Conservation (phyloP, 92 coral and sea anemone species). For the Porites evermanni region DNA sequence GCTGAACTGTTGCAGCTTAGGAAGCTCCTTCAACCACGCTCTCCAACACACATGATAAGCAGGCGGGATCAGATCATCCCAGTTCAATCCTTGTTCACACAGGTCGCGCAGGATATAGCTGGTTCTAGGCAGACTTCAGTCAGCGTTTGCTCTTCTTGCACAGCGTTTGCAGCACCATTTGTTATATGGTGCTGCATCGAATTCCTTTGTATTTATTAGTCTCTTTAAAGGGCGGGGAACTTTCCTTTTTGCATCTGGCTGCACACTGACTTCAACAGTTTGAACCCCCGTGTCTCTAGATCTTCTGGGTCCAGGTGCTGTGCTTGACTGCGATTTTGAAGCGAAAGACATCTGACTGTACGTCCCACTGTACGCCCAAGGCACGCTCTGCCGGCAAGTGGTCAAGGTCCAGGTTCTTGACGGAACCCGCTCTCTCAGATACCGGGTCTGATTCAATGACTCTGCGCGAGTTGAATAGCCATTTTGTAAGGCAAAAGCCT, state of each 20-base stretch:
- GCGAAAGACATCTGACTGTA: neutral
- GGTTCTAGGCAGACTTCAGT: neutral
- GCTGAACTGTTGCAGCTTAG: slow-evolving; percentile 29
- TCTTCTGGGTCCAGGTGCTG: neutral
- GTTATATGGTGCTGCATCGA: neutral
- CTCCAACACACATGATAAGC: slow-evolving; percentile 34
- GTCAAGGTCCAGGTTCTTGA: slow-evolving; percentile 7
- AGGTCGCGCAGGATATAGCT: neutral
- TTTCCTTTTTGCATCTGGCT: no score
- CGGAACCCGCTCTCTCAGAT: slow-evolving; percentile 24
- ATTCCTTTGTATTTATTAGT: no score
- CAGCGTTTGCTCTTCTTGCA: neutral
- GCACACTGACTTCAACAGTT: no score
- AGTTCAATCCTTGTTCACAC: slow-evolving; percentile 1
- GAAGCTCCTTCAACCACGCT: slow-evolving; percentile 40
- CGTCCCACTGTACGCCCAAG: slow-evolving; percentile 24
- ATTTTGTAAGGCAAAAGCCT: slow-evolving; percentile 14
- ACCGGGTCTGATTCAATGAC: slow-evolving; percentile 18
- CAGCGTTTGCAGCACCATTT: neutral
- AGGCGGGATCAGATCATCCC: slow-evolving; percentile 37
- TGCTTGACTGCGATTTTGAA: neutral
- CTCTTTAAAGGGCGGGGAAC: no score
- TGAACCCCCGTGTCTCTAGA: no score
- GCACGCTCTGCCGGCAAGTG: slow-evolving; percentile 11
- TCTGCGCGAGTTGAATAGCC: neutral